Evolutionary conservation across 2,797 vertebrate genomes (phyloP).

Genomic region (Rhabdophis nuchalis): DNA sequence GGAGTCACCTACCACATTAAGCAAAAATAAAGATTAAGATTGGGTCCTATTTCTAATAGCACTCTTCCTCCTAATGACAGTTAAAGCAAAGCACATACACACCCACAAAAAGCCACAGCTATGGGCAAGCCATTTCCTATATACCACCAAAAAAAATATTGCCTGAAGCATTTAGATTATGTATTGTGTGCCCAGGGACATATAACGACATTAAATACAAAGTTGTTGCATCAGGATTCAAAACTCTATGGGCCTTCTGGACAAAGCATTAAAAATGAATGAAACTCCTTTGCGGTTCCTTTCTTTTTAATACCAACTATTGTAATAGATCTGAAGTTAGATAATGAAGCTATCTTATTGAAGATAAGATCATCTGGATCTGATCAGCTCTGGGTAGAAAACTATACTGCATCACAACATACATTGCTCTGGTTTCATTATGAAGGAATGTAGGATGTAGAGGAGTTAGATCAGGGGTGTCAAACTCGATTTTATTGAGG

Average conservation of each 20-base stretch:
- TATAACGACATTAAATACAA: neutral
- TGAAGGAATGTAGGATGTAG: neutral
- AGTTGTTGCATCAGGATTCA: neutral
- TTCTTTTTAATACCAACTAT: neutral
- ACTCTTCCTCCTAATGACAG: neutral
- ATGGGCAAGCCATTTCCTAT: neutral
- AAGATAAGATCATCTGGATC: neutral
- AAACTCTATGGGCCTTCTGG: neutral
- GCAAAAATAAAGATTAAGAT: neutral
- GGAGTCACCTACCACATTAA: neutral
- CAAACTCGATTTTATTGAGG: too few relatives aligned
- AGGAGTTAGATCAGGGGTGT: neutral
- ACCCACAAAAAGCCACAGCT: neutral
- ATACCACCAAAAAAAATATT: neutral
- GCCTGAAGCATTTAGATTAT: neutral
- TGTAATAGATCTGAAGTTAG: neutral
- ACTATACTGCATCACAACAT: neutral
- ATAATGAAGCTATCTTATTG: neutral
- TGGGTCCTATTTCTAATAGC: neutral
- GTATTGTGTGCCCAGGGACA: neutral
- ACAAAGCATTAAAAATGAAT: neutral
- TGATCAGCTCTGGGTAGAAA: neutral
- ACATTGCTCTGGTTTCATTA: neutral
- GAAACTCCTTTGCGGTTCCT: neutral
- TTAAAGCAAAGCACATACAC: neutral